These are phyloP conservation scores for Distichodus sexfasciatus DNA, from an alignment of 2,797 vertebrate genomes.

Conservation along the genomic window DNA sequence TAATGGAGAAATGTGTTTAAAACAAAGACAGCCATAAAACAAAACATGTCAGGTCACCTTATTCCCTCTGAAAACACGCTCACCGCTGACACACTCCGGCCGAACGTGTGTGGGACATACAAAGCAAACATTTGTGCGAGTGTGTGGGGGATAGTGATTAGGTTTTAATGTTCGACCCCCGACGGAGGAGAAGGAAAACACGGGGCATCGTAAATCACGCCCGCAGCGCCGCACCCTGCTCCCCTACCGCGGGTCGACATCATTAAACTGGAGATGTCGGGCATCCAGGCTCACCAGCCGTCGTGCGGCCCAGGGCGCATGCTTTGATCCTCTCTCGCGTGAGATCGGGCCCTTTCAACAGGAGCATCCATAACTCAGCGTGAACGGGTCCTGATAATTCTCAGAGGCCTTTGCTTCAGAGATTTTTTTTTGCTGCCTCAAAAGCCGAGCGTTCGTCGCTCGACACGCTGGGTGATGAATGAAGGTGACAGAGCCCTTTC, in stretches of 20 bases:
- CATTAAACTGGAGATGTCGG: conserved; percentile 36
- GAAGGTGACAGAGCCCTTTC: neutral
- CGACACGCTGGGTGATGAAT: neutral
- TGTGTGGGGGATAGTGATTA: conserved; percentile 42
- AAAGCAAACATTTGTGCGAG: conserved; percentile 42
- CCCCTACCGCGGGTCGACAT: conserved; percentile 26
- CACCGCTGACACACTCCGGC: conserved; percentile 1
- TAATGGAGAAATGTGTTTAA: conserved; percentile 46
- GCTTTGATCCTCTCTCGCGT: conserved; percentile 41
- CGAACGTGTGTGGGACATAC: conserved; percentile 2
- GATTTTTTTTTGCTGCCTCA: neutral
- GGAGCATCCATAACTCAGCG: conserved; percentile 30
- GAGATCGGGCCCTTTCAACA: neutral
- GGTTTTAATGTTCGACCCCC: conserved; percentile 48
- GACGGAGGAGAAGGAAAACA: conserved; percentile 47
- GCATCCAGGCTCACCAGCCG: neutral
- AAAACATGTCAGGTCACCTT: conserved; percentile 26
- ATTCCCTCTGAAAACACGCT: conserved; percentile 35
- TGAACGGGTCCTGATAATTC: conserved; percentile 11
- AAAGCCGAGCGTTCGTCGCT: neutral
- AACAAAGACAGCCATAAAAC: conserved; percentile 36
- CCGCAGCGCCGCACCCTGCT: conserved; percentile 11
- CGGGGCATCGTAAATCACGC: conserved; percentile 36
- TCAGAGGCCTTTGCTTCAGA: conserved; percentile 8
- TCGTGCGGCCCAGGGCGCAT: neutral